Evolutionary conservation across 37 sponge, comb jelly and placozoan genomes (phyloP).

Genomic region (Hexactinellida sp.): DNA sequence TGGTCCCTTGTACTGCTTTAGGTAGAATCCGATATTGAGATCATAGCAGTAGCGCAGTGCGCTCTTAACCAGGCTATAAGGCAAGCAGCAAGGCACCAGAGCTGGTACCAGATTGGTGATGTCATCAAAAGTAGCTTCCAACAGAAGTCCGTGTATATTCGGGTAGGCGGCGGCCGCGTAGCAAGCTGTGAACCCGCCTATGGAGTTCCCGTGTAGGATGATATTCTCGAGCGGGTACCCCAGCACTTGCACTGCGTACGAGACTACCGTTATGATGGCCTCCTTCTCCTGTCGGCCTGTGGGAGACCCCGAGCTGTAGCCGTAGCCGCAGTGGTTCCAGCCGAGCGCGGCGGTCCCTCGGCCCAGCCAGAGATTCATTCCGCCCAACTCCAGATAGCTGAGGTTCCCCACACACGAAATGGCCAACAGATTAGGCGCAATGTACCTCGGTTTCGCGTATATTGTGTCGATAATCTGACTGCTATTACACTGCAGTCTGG

Average conservation of each 20-base stretch:
- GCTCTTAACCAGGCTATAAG: background rate
- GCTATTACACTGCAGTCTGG: background rate
- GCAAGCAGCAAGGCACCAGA: background rate
- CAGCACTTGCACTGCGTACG: background rate
- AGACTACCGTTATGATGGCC: background rate
- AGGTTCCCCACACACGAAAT: background rate
- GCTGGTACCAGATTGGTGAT: background rate
- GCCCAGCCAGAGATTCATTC: background rate
- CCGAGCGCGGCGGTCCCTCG: background rate
- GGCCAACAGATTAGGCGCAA: background rate
- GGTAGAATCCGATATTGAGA: background rate
- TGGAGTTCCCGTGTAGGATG: background rate
- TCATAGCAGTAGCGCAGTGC: background rate
- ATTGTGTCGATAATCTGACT: background rate
- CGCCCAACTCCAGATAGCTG: background rate
- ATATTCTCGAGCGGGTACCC: background rate
- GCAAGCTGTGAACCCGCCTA: background rate
- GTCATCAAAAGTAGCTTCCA: constrained; percentile 2
- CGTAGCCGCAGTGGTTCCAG: background rate
- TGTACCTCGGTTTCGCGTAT: background rate
- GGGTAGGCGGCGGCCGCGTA: background rate
- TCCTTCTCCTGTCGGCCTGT: constrained; percentile 9
- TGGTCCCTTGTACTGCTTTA: background rate
- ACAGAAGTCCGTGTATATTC: background rate
- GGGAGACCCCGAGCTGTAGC: constrained; percentile 1